phyloP scores from a whole-genome alignment of 2,113 vertebrate genomes.

The Apodemus sylvaticus region DNA sequence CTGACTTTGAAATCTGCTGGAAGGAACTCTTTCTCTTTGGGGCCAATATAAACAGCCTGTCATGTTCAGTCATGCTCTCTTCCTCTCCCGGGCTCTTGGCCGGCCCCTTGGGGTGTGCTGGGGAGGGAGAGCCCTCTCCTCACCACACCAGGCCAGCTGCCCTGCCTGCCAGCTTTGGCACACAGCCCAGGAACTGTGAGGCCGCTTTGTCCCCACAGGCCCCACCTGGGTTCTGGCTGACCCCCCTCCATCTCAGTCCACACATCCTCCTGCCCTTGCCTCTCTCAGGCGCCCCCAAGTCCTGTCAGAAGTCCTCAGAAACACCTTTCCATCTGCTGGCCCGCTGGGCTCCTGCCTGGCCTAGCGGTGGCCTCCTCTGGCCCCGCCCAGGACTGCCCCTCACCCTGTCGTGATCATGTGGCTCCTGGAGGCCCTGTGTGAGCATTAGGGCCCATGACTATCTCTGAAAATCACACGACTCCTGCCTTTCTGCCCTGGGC shows the following conservation, averaged over 20 bases:
- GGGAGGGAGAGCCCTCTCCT: conserved; percentile 18
- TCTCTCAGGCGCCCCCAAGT: background rate
- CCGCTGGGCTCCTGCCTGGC: background rate
- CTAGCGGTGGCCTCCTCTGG: background rate
- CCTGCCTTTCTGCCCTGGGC: background rate
- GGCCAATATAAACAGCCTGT: conserved; percentile 92
- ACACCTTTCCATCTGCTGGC: background rate
- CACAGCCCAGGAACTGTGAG: background rate
- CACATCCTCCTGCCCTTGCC: background rate
- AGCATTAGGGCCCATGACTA: fast-evolving
- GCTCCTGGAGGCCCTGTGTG: background rate
- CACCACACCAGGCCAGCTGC: background rate
- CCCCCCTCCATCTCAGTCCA: background rate
- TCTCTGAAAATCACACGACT: background rate
- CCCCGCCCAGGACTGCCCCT: background rate
- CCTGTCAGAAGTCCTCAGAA: background rate
- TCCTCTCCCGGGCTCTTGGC: conserved; percentile 52
- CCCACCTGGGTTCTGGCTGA: background rate
- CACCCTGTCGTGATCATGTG: background rate
- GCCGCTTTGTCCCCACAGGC: fast-evolving
- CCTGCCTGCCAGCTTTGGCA: conserved; percentile 41
- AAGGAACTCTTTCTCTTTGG: conserved; percentile 79
- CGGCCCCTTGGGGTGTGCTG: background rate
- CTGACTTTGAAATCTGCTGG: conserved; percentile 85
- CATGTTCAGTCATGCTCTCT: conserved; percentile 83